Evolutionary conservation across 2,888 invertebrate genomes (phyloP), one percentile per base, ranked within the genome.

Genomic region (Apodemia duryi): DNA sequence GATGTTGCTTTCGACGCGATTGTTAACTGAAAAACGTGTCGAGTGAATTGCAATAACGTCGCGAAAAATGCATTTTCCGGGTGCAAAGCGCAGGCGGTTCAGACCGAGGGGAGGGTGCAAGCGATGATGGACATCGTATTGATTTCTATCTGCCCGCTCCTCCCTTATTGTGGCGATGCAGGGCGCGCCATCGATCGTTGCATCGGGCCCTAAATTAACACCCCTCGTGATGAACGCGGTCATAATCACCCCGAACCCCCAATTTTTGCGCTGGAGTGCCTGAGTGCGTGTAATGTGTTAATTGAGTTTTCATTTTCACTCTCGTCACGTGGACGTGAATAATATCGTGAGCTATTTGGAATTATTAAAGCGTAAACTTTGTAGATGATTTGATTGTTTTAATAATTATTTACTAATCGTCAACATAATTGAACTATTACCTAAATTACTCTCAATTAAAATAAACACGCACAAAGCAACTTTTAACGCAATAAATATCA

Each of bases 71-170:
- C 90, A 90, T 87, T 88, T 87, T 81, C 88, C 83, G 81, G 82
- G 88, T 89, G 89, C 88, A 88, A 80, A 81, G 88, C 88, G 89
- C 87, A 86, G 86, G 86, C 84, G 85, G 84, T 79, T 73, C 82
- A 89, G 92, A 87, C 88, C 91, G 93, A 91, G 93, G 92, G 93
- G 93, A 88, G 93, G 93, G 92, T 93, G 93, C 93, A 93, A 89
- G 90, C 90, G 90, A 91, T 92, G 92, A 90, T 93, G 93, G 92
- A 93, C 92, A 91, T 86, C 88, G 91, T 92, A 92, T 92, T 89
- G 92, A 92, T 92, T 91, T 91, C 89, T 91, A 91, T 91, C 91
- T 91, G 91, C 79, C 89, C 91, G 89, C 90, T 88, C 89, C 89
- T 89, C 90, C 89, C 89, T 85, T 85, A 83, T 86, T 84, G 89